Evolutionary conservation across 2,888 invertebrate species (phyloP).

Genomic region (Prosopocoilus inquinatus): DNA sequence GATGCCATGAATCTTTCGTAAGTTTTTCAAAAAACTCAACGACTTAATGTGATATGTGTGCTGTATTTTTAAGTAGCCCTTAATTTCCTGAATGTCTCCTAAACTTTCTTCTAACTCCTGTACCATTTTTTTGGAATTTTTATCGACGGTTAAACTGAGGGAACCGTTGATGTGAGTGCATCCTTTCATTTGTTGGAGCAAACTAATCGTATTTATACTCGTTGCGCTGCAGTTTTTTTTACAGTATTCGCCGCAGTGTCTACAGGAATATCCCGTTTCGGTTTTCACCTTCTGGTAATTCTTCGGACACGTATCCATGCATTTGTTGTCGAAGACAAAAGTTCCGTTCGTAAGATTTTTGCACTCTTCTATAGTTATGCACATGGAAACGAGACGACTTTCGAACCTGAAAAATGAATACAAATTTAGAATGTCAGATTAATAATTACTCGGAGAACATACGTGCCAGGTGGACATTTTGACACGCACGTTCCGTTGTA

Average conservation of each 20-base stretch:
- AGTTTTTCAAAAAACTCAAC: conserved; percentile 71
- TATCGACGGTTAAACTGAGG: conserved; percentile 53
- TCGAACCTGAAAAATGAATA: conserved; percentile 34
- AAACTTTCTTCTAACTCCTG: conserved; percentile 66
- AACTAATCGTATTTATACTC: conserved; percentile 13
- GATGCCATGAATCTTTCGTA: conserved; percentile 67
- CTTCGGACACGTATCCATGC: conserved; percentile 66
- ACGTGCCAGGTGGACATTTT: conserved; percentile 67
- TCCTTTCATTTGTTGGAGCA: conserved; percentile 61
- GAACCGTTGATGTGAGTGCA: conserved; percentile 80
- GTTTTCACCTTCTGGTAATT: conserved; percentile 49
- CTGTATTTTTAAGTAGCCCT: conserved; percentile 69
- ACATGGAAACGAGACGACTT: conserved; percentile 46
- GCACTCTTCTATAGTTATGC: conserved; percentile 72
- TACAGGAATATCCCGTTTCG: conserved; percentile 35
- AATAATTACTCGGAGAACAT: conserved; percentile 40
- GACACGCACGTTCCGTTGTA: conserved; percentile 47
- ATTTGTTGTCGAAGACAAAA: conserved; percentile 58
- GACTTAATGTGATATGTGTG: conserved; percentile 68
- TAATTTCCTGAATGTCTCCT: conserved; percentile 68
- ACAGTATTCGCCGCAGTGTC: conserved; percentile 40
- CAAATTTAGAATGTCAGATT: background rate
- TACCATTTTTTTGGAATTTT: conserved; percentile 20
- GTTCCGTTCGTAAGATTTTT: conserved; percentile 34
- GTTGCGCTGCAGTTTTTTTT: conserved; percentile 54